Conservation (phyloP, 2,113 vertebrate species). For the Sylvicapra grimmia region DNA sequence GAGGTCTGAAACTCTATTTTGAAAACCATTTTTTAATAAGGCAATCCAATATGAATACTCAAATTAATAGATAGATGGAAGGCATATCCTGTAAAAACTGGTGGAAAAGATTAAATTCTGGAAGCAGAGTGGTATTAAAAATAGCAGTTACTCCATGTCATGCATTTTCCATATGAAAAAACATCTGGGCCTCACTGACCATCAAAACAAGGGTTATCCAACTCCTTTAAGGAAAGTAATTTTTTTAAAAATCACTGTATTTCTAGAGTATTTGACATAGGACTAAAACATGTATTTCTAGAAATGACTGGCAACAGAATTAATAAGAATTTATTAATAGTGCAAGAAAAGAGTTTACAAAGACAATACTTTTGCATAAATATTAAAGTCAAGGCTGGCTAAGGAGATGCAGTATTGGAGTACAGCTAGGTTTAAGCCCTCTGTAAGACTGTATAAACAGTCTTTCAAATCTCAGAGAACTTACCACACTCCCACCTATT, state of each 20-base stretch:
- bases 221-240: slow-evolving; percentile 42
- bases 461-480: neutral
- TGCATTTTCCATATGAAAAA: slow-evolving; percentile 54
- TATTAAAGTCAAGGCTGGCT: neutral
- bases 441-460: neutral
- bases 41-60: neutral
- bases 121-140: neutral
- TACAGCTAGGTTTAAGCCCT: neutral
- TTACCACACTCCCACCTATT: neutral
- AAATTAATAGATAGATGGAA: neutral
- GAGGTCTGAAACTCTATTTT: neutral
- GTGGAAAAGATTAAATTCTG: slow-evolving; percentile 30
- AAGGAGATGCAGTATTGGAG: neutral
- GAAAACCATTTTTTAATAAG: slow-evolving; percentile 23
- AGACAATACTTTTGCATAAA: neutral
- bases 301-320: neutral
- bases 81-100: neutral
- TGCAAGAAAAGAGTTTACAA: neutral
- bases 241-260: neutral
- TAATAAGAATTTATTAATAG: neutral
- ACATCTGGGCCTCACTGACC: slow-evolving; percentile 2
- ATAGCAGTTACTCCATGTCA: slow-evolving; percentile 27
- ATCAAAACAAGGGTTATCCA: slow-evolving; percentile 47
- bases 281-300: neutral
- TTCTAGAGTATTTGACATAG: neutral